Evolutionary conservation across 2,888 invertebrate species (phyloP).

Genomic region (Lydus trimaculatus): DNA sequence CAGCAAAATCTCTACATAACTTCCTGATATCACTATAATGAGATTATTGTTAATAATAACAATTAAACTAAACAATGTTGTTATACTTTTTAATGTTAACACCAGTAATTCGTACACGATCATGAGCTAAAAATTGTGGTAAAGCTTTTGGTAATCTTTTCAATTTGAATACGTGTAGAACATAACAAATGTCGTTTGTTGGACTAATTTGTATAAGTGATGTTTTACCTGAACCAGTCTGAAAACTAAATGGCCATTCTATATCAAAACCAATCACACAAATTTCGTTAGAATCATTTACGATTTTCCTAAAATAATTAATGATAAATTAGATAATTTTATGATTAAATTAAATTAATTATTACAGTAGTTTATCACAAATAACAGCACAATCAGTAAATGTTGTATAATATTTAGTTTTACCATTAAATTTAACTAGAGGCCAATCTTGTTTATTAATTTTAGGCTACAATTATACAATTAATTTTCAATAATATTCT

Average conservation of each 20-base stretch:
- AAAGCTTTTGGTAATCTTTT: conserved; percentile 67
- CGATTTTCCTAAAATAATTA: conserved; percentile 51
- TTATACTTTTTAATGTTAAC: conserved; percentile 70
- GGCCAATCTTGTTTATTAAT: conserved; percentile 27
- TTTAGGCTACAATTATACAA: conserved; percentile 9
- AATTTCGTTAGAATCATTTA: conserved; percentile 48
- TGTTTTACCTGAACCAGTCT: conserved; percentile 67
- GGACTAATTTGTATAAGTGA: conserved; percentile 70
- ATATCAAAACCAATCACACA: conserved; percentile 70
- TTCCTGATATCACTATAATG: conserved; percentile 68
- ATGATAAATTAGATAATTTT: conserved; percentile 8
- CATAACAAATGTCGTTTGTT: conserved; percentile 65
- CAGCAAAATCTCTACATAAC: conserved; percentile 67
- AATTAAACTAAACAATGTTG: conserved; percentile 7
- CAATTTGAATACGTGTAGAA: conserved; percentile 66
- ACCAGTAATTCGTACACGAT: conserved; percentile 67
- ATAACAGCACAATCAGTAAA: conserved; percentile 60
- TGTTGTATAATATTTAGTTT: conserved; percentile 55
- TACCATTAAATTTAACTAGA: conserved; percentile 50
- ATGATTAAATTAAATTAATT: conserved; percentile 8
- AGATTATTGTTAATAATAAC: not conserved
- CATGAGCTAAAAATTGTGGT: conserved; percentile 64
- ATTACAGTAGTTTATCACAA: conserved; percentile 62
- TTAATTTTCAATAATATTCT: not conserved
- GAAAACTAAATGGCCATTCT: conserved; percentile 71